Evolutionary conservation across 2,888 invertebrate genomes (phyloP), one percentile per base, ranked within the genome.

Genomic region (Odontocerum albicorne): DNA sequence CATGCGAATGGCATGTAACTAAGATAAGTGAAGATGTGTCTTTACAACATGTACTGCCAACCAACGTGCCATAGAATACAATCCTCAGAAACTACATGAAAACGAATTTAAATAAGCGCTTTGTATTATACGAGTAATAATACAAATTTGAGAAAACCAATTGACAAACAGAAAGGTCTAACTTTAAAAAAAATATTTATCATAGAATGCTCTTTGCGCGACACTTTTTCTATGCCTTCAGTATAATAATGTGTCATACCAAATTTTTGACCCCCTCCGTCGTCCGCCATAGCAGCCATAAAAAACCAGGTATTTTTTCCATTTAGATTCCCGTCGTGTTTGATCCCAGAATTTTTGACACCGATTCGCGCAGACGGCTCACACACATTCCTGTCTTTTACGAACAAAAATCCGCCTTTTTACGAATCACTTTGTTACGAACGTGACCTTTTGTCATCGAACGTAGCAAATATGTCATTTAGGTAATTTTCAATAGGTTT

Each of bases 341-440:
- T 56, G 56, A 56, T 57, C 51, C 47, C 32, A 13, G 35, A 47
- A 39, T 53, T 57, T 54, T 20, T 52, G 49, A 46, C 55, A 52
- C 55, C 45, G 42, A 51, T 33, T 49, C 49, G 32, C 20, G 39
- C 47, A 36, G 45, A 39, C 22, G 20, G n/a, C n/a, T 21, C 13
- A 16, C 17, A 19, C 42, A 15, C 33, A 40, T 35, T 42, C 39
- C 43, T 36, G 27, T 52, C 52, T 36, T 52, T 33, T 27, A 27
- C 27, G 6, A 27, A 38, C 42, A 20, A 32, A 36, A 31, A 32
- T 21, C 33, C 47, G 35, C 49, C 52, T 53, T 53, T 57, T 53
- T 58, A 58, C 58, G 53, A 58, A 58, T 58, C 58, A 58, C 54
- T 58, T 58, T 58, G 45, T 47, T 21, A 22, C 47, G 51, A 43